These are phyloP conservation scores for Chaetogeoica ovagalla DNA, from an alignment of 2,888 invertebrate genomes.

Conservation along the genomic window DNA sequence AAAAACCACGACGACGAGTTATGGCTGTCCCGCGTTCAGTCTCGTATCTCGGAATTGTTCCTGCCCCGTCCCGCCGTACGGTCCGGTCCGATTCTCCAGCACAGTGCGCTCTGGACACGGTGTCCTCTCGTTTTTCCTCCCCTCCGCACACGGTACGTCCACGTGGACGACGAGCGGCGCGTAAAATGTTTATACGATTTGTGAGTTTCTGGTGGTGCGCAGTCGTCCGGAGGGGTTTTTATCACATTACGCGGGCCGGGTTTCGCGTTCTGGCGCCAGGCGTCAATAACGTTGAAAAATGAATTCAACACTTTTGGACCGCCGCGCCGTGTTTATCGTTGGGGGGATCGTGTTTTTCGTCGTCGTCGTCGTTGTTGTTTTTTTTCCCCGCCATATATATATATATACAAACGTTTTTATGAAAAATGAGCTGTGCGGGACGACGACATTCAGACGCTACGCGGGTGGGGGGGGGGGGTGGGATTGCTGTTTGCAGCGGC, in stretches of 20 bases:
- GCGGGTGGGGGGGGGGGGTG: background rate
- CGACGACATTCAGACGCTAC: slow-evolving; percentile 29
- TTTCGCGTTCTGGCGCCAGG: slow-evolving; percentile 47
- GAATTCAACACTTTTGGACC: slow-evolving; percentile 52
- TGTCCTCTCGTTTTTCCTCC: slow-evolving; percentile 8
- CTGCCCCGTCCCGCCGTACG: background rate
- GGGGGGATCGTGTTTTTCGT: slow-evolving; percentile 46
- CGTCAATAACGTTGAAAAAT: slow-evolving; percentile 53
- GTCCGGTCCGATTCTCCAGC: too few species aligned
- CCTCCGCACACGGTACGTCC: too few species aligned
- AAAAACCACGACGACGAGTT: slow-evolving; percentile 46
- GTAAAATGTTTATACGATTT: slow-evolving; percentile 52
- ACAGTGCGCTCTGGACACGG: too few species aligned
- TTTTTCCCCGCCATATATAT: background rate
- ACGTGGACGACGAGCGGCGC: slow-evolving; percentile 9
- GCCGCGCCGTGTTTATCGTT: slow-evolving; percentile 28
- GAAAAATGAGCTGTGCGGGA: slow-evolving; percentile 43
- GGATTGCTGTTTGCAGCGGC: too few species aligned
- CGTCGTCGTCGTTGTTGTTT: slow-evolving; percentile 37
- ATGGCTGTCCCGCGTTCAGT: slow-evolving; percentile 32
- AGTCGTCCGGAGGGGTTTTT: slow-evolving; percentile 52
- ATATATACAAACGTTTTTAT: slow-evolving; percentile 22
- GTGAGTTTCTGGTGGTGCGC: background rate
- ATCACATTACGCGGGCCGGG: slow-evolving; percentile 42
- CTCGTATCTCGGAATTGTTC: slow-evolving; percentile 5